phyloP scores from a whole-genome alignment of 2,888 invertebrate species.

The Dolichopus griseipennis region DNA sequence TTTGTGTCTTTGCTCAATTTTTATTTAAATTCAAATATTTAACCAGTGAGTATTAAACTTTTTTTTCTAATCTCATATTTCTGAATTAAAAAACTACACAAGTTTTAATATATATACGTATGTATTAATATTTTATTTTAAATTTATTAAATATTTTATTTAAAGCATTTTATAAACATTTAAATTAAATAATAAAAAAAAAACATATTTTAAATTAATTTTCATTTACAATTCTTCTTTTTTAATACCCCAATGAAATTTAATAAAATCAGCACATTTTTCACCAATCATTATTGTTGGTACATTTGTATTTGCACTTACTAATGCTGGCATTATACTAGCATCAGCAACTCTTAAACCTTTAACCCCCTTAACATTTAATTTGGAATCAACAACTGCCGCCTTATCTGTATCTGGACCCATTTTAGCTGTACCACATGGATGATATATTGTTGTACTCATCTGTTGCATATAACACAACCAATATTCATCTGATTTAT shows the following conservation, averaged over 20 bases:
- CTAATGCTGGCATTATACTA: slow-evolving; percentile 66
- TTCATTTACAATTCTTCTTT: slow-evolving; percentile 10
- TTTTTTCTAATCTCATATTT: too few species aligned
- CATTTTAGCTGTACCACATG: slow-evolving; percentile 63
- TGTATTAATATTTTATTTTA: not conserved
- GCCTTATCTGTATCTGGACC: slow-evolving; percentile 50
- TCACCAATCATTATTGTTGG: slow-evolving; percentile 81
- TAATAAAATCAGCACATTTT: slow-evolving; percentile 57
- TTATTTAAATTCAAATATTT: too few species aligned
- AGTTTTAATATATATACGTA: too few species aligned
- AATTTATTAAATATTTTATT: too few species aligned
- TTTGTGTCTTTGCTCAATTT: too few species aligned
- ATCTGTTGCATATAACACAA: slow-evolving; percentile 58
- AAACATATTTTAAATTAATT: not conserved
- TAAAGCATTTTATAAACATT: not conserved
- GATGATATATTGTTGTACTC: slow-evolving; percentile 60
- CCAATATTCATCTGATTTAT: slow-evolving; percentile 48
- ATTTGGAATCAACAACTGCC: slow-evolving; percentile 58
- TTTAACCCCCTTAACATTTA: slow-evolving; percentile 55
- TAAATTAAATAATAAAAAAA: too few species aligned
- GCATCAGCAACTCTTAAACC: slow-evolving; percentile 64
- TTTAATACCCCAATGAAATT: slow-evolving; percentile 28
- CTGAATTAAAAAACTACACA: too few species aligned
- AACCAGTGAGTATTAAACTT: too few species aligned
- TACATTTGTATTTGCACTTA: slow-evolving; percentile 75